phyloP scores from a whole-genome alignment of 2,888 invertebrate genomes.

The Cheilosia grossa region DNA sequence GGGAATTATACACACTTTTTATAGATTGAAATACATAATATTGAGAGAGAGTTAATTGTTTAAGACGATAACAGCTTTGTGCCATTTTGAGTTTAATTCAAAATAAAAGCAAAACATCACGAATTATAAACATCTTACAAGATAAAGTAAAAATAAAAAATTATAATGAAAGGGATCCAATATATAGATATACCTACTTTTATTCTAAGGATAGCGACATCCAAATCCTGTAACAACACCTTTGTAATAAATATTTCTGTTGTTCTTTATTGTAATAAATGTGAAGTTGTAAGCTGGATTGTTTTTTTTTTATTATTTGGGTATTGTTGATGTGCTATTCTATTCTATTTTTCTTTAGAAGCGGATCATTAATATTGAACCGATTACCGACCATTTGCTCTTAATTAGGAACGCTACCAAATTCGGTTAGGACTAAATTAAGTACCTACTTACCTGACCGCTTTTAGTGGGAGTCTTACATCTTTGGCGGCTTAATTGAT shows the following conservation, averaged over 20 bases:
- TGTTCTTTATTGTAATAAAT: constrained; percentile 74
- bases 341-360: too few relatives aligned
- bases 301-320: constrained; percentile 19
- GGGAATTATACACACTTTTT: constrained; percentile 50
- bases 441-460: too few relatives aligned
- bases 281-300: constrained; percentile 70
- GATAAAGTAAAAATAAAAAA: constrained; percentile 7
- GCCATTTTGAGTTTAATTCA: constrained; percentile 73
- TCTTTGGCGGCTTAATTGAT: too few relatives aligned
- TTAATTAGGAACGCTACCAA: too few relatives aligned
- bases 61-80: constrained; percentile 64
- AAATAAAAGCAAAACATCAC: constrained; percentile 66
- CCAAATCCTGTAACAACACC: constrained; percentile 56
- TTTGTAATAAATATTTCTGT: constrained; percentile 66
- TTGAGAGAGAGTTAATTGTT: constrained; percentile 37
- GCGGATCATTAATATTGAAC: too few relatives aligned
- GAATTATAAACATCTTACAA: constrained; percentile 11
- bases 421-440: too few relatives aligned
- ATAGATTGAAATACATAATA: constrained; percentile 24
- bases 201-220: constrained; percentile 40
- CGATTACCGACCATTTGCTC: too few relatives aligned
- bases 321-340: neutral
- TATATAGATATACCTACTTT: constrained; percentile 33
- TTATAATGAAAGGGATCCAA: constrained; percentile 40
- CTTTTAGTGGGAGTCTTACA: too few relatives aligned